Base-by-base conservation (phyloP, 2,888 invertebrate genomes). In the Dynastes tityus region DNA sequence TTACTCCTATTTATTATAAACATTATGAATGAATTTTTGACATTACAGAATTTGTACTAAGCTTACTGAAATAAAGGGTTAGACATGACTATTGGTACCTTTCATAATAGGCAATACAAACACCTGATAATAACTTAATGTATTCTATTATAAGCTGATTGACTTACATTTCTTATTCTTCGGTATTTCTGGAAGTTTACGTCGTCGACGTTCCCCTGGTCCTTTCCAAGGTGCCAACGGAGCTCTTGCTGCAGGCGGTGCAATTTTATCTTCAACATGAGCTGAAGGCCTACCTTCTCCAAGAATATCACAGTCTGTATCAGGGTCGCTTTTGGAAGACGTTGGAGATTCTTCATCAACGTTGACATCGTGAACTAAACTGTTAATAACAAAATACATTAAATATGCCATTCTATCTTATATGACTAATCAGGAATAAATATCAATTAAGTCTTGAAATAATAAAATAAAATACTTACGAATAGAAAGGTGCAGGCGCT, bases 181-280 rank as follows among this genome's bases (percentile, higher is more conserved):
- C 4, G 97, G 97, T 84, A 97, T 96, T 89, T 97, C 96, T 51
- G 97, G 97, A 37, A 97, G 90, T 89, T 95, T 95, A 89, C 97
- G 91, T 84, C 97, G 91, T 85, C 95, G 91, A 81, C 96, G 90
- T 86, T 95, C 94, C 11, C 86, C 84, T 81, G 82, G 83, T 27
- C 81, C 80, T 78, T 81, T 82, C 85, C 85, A 85, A 67, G 83
- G 83, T 78, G 82, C 83, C 74, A 79, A 61, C 22, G 79, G 65
- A 73, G 40, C 71, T 61, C 79, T 79, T 32, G 77, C 53, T 49
- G 63, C 68, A 32, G 68, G 70, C 27, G 61, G 63, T 45, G 63
- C 73, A 63, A 77, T 67, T 74, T 80, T 79, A 78, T 65, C 75
- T 77, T 65, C 78, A 63, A 27, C 22, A 79, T 80, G 77, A 67